phyloP scores from a whole-genome alignment of 2,888 invertebrate species.

The Tiliacea aurago region DNA sequence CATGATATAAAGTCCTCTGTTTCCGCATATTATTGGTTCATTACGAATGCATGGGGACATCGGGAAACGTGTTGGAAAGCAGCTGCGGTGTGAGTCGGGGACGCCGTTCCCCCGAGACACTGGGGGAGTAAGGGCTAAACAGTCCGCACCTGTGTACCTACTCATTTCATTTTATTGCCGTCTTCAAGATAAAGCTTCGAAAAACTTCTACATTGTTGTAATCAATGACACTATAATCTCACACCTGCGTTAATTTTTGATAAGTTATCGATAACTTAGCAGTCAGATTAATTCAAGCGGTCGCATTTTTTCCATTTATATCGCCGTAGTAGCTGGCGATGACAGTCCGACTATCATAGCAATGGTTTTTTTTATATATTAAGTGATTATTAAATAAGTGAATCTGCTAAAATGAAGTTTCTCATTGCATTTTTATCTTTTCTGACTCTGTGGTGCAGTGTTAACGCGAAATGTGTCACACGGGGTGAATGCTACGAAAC shows the following conservation, averaged over 20 bases:
- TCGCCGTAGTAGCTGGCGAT: constrained; percentile 31
- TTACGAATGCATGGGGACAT: constrained; percentile 77
- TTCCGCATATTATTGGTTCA: constrained; percentile 76
- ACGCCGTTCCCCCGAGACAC: constrained; percentile 57
- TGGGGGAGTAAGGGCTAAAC: constrained; percentile 16
- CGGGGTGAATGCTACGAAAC: constrained; percentile 76
- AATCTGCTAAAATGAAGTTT: constrained; percentile 71
- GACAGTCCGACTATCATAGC: constrained; percentile 15
- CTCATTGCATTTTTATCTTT: constrained; percentile 63
- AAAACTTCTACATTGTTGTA: constrained; percentile 47
- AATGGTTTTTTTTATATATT: constrained; percentile 40
- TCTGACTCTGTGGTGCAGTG: constrained; percentile 73
- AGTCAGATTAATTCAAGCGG: constrained; percentile 65
- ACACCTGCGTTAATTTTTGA: constrained; percentile 82
- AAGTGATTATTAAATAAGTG: constrained; percentile 28
- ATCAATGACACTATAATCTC: constrained; percentile 72
- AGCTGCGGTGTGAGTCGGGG: constrained; percentile 64
- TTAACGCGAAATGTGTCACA: constrained; percentile 77
- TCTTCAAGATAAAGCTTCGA: constrained; percentile 43
- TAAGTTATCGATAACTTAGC: constrained; percentile 77
- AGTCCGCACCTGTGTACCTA: constrained; percentile 70
- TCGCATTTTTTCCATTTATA: constrained; percentile 62
- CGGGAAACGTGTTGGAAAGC: constrained; percentile 56
- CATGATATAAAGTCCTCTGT: constrained; percentile 6
- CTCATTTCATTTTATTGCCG: constrained; percentile 53